Conservation (phyloP, 2,113 vertebrate genomes). For the Sciurus niger region DNA sequence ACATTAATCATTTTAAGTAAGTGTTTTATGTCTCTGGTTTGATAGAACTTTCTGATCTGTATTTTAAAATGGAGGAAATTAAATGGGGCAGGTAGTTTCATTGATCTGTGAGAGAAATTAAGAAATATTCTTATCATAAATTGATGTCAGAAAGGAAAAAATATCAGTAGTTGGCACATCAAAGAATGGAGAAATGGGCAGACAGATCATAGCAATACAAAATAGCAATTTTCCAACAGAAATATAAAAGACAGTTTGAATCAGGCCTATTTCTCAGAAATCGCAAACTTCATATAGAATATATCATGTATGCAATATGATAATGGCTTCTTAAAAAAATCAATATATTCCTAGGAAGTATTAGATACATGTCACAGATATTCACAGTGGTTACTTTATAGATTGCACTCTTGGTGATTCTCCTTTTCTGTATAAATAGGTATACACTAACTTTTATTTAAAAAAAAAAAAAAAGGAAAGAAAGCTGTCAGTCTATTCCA, state of each 20-base stretch:
- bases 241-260: background rate
- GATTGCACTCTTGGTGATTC: background rate
- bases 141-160: background rate
- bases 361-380: background rate
- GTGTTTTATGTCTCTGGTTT: background rate
- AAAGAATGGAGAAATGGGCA: background rate
- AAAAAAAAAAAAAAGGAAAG: background rate
- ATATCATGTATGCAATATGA: background rate
- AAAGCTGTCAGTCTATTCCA: background rate
- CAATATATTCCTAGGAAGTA: background rate
- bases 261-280: conserved; percentile 32
- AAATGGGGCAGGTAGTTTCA: background rate
- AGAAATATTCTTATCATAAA: conserved; percentile 15
- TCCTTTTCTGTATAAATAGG: background rate
- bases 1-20: background rate
- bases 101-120: background rate
- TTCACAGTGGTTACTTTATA: background rate
- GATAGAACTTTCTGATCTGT: background rate
- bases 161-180: background rate
- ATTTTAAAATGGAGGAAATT: background rate
- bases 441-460: background rate
- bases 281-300: background rate
- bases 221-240: background rate
- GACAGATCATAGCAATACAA: background rate
- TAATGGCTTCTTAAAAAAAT: background rate